Base-by-base conservation (phyloP, 2,797 vertebrate species). In the Characodon lateralis region DNA sequence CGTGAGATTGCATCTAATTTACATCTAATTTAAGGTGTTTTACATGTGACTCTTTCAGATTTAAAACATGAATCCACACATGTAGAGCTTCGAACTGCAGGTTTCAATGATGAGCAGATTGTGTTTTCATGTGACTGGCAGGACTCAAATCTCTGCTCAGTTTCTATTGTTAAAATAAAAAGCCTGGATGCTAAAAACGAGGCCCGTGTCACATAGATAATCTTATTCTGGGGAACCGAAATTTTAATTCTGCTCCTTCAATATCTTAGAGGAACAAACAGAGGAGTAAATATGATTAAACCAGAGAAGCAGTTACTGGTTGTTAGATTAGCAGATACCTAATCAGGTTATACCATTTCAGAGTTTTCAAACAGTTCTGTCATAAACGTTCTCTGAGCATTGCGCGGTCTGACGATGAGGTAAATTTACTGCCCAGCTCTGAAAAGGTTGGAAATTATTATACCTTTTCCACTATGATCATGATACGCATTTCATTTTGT, bases 21-120 rank as follows among this genome's bases (percentile, higher is more conserved):
- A 26, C 12, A 72, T 68, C 28, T 61, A 48, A 26, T 31, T 31
- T 16, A 53, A 35, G 28, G 26, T 66, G 31, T 59, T 16, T n/a
- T 61, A 71, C 58, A 31, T 76, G 58, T 53, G 71, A 82, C 16
- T 84, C 68, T 56, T n/a, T 66, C n/a, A 56, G 65, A 8, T 72
- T 31, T 9, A 51, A 43, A 26, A 35, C 43, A 58, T 51, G 59
- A 31, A 74, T 50, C 48, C 0, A 66, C 51, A 61, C 80, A 79
- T 43, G 31, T 31, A 31, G 31, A 31, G 31, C 31, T 31, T 31
- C 31, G 31, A 31, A 31, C 31, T 31, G 31, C 31, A 31, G 1
- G 31, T 31, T 31, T 31, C 31, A 31, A 31, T 31, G 31, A 31
- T 31, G 31, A 31, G 31, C 31, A 31, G 31, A 2, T 31, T 31